phyloP scores from a whole-genome alignment of 2,113 vertebrate species.

The Noturus placidus region DNA sequence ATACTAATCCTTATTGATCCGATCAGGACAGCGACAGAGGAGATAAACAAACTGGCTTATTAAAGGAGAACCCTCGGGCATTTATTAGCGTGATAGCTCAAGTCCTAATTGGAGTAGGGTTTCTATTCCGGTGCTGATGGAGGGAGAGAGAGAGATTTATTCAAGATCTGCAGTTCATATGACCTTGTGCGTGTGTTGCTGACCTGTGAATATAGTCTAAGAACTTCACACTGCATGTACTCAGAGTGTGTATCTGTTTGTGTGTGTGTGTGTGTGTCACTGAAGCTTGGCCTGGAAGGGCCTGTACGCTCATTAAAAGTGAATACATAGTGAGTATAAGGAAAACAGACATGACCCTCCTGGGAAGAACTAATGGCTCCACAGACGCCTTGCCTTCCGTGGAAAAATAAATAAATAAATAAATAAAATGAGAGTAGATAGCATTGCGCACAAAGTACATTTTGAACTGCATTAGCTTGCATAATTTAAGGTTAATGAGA shows the following conservation, averaged over 20 bases:
- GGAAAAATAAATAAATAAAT: constrained; percentile 6
- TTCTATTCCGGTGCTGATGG: constrained; percentile 42
- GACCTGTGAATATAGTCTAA: constrained; percentile 41
- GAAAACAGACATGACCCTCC: constrained; percentile 62
- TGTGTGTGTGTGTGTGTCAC: constrained; percentile 27
- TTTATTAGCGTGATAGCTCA: constrained; percentile 49
- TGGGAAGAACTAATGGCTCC: constrained; percentile 56
- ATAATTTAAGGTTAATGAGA: constrained; percentile 78
- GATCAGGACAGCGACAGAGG: constrained; percentile 51
- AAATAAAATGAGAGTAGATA: constrained; percentile 31
- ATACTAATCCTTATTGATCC: constrained; percentile 65
- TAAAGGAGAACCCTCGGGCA: constrained; percentile 55
- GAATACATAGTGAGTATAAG: constrained; percentile 51
- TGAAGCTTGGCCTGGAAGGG: constrained; percentile 51
- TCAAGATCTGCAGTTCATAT: constrained; percentile 37
- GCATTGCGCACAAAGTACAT: constrained; percentile 56
- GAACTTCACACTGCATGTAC: constrained; percentile 2
- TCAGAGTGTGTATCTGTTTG: constrained; percentile 27
- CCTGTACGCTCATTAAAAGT: constrained; percentile 63
- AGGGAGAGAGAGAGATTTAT: constrained; percentile 5
- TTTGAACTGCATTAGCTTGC: constrained; percentile 67
- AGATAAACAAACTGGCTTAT: constrained; percentile 65
- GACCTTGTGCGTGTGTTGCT: constrained; percentile 47
- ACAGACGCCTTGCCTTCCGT: constrained; percentile 57
- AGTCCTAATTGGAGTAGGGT: constrained; percentile 49